Evolutionary conservation across 2,113 vertebrate species (phyloP).

Genomic region (Brachyistius frenatus): DNA sequence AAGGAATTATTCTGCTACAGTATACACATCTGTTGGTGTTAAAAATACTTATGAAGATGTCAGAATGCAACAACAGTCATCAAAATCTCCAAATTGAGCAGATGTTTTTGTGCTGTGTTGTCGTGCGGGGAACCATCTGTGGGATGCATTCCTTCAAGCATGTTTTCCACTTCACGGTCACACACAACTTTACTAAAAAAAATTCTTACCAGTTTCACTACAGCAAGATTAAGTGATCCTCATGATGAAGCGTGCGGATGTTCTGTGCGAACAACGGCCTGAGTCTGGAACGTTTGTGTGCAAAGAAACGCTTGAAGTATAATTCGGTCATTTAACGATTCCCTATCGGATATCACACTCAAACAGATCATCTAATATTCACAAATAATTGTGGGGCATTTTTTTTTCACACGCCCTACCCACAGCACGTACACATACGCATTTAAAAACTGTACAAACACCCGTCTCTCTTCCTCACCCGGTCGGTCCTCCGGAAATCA

Average conservation of each 20-base stretch:
- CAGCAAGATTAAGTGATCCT: constrained; percentile 20
- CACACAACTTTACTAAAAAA: constrained; percentile 9
- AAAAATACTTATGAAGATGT: constrained; percentile 36
- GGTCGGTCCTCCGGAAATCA: constrained; percentile 37
- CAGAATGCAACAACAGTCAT: constrained; percentile 34
- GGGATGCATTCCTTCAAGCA: constrained; percentile 43
- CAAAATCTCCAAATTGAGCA: constrained; percentile 48
- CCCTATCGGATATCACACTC: not conserved
- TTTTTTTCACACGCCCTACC: not conserved
- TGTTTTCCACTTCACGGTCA: constrained; percentile 28
- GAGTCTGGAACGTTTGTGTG: constrained; percentile 22
- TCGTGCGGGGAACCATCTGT: constrained; percentile 50
- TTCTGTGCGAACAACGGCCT: constrained; percentile 16
- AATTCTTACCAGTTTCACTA: not conserved
- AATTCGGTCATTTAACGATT: constrained; percentile 9
- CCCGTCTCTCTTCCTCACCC: constrained; percentile 7
- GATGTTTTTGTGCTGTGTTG: constrained; percentile 48
- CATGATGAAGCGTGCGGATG: constrained; percentile 12
- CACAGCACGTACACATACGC: not conserved
- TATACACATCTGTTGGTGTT: constrained; percentile 38
- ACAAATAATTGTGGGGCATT: not conserved
- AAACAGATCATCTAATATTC: not conserved
- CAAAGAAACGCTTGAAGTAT: constrained; percentile 9
- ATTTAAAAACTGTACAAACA: not conserved
- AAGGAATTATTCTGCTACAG: constrained; percentile 16